These are phyloP conservation scores for Ephestia elutella DNA, from an alignment of 1,140 invertebrate species.

Conservation along the genomic window DNA sequence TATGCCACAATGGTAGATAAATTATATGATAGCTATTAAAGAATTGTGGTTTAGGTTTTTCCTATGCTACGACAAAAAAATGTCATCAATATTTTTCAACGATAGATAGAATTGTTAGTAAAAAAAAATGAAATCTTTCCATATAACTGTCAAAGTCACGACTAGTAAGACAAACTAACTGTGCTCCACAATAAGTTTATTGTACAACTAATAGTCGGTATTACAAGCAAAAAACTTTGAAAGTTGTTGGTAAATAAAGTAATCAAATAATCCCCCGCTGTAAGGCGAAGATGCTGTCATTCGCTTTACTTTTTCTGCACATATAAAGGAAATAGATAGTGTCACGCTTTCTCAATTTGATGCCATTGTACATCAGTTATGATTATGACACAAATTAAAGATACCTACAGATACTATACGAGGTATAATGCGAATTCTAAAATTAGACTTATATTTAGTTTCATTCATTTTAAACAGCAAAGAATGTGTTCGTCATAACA, in stretches of 20 bases:
- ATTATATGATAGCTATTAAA: no score
- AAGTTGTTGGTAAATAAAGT: slow-evolving; percentile 1
- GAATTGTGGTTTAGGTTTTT: no score
- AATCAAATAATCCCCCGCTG: slow-evolving; percentile 3
- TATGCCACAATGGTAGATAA: no score
- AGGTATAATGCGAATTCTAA: no score
- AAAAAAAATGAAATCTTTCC: no score
- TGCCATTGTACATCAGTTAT: slow-evolving; percentile 2
- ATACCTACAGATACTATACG: background rate
- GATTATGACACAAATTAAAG: background rate
- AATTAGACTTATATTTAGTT: no score
- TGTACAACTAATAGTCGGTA: background rate
- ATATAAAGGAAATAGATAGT: background rate
- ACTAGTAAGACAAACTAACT: slow-evolving; percentile 5
- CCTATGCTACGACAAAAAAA: no score
- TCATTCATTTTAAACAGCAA: no score
- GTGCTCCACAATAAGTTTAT: background rate
- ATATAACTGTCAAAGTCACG: slow-evolving; percentile 1
- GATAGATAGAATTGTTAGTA: no score
- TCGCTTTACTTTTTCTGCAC: slow-evolving; percentile 1
- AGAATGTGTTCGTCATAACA: no score
- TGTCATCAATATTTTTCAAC: no score
- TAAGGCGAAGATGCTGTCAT: background rate
- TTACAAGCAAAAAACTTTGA: background rate
- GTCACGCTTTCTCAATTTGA: slow-evolving; percentile 3